These are phyloP conservation scores for Sipha flava DNA, from an alignment of 1,140 invertebrate genomes.

Conservation along the genomic window DNA sequence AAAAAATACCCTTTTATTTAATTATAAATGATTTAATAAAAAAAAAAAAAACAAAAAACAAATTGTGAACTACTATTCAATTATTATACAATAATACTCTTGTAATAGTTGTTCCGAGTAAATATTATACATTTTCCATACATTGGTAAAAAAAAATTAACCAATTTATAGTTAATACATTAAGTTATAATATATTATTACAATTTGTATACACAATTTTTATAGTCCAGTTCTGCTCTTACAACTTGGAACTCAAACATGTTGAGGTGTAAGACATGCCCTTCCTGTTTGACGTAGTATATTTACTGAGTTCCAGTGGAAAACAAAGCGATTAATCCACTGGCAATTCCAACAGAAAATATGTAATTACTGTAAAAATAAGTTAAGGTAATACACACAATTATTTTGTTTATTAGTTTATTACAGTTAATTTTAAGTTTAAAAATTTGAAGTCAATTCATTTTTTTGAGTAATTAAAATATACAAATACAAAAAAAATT, in stretches of 20 bases:
- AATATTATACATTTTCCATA: not conserved
- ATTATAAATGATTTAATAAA: not conserved
- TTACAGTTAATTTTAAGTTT: no score
- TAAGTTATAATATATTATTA: not conserved
- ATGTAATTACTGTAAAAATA: constrained; percentile 34
- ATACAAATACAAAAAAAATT: no score
- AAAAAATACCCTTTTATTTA: not conserved
- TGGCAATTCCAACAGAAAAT: constrained; percentile 35
- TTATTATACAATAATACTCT: no score
- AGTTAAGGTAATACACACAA: constrained; percentile 25
- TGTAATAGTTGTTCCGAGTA: not conserved
- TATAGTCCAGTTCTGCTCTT: not conserved
- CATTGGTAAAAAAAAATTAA: not conserved
- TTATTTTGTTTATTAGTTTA: no score
- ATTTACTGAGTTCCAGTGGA: constrained; percentile 36
- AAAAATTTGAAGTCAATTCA: no score
- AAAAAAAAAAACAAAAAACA: not conserved
- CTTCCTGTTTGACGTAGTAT: no score
- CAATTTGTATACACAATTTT: not conserved
- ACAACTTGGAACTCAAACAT: not conserved
- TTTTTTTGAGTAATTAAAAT: no score
- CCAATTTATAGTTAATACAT: not conserved
- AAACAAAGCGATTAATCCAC: constrained; percentile 35
- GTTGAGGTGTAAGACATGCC: not conserved
- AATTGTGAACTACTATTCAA: not conserved